Base-by-base conservation (phyloP, 2,797 vertebrate genomes). In the Pseudopleuronectes americanus region DNA sequence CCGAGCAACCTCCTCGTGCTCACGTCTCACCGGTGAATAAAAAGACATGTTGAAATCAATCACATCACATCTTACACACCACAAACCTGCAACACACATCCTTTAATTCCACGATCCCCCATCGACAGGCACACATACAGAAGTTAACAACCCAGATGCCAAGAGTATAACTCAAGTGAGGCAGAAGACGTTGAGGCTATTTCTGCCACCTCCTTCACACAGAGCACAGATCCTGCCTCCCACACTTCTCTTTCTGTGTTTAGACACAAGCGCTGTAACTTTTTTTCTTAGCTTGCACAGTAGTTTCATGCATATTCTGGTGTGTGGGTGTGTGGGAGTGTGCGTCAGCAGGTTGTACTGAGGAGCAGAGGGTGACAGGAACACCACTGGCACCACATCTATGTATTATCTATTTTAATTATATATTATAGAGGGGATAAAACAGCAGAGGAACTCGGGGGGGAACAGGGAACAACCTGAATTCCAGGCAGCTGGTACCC, bases 181-280 rank as follows among this genome's bases (percentile, higher is more conserved):
- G 41, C 16, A 43, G 14, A 43, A 43, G 26, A 26, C 21, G 38
- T 10, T 16, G 13, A 6, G 22, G n/a, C 38, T 0, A 68, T 54
- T 71, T 66, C 66, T 21, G 47, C 47, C 23, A 71, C 79, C 76
- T 70, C 82, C 86, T 71, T 72, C 63, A 62, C 28, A 60, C 47
- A 63, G 72, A 80, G 81, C 57, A 68, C 53, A 77, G 59, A 57
- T 78, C 31, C 19, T 57, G 52, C 71, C 73, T 65, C 79, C 76
- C 67, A 78, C 81, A 57, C 67, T 38, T 38, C 36, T 13, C 36
- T 13, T 13, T 10, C 36, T 4, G 31, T 33, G 36, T 38, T 38
- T 38, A 38, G 12, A 38, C 36, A 38, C 31, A 10, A 38, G 10
- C 10, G 12, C 36, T 1, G 36, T 38, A 38, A 38, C 36, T 38